Evolutionary conservation across 1,140 invertebrate species (phyloP).

Genomic region (Lepidurus couesii): DNA sequence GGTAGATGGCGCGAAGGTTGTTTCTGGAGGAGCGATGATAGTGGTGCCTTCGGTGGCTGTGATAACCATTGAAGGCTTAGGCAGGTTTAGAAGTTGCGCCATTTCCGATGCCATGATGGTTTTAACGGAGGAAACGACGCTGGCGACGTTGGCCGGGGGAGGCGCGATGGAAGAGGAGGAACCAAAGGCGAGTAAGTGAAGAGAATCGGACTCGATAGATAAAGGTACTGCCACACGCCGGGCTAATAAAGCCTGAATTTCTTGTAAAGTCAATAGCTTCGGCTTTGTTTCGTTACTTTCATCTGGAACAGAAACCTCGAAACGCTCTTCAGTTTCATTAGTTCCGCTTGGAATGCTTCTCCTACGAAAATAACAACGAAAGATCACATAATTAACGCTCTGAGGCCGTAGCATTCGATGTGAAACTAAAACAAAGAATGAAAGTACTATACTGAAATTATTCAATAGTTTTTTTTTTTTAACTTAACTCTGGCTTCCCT

Average conservation of each 20-base stretch:
- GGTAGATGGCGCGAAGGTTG: neutral
- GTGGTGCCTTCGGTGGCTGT: neutral
- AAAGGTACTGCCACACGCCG: slow-evolving; percentile 14
- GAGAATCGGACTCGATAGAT: neutral
- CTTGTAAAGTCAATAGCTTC: slow-evolving; percentile 31
- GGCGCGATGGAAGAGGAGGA: neutral
- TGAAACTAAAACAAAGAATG: too few species aligned
- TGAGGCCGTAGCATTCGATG: too few species aligned
- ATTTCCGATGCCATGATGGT: slow-evolving; percentile 32
- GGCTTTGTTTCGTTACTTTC: neutral
- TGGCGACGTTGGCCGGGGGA: slow-evolving; percentile 5
- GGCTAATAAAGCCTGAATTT: slow-evolving; percentile 30
- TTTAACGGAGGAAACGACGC: slow-evolving; percentile 29
- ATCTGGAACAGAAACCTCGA: slow-evolving; percentile 29
- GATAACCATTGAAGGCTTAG: neutral
- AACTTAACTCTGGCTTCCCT: too few species aligned
- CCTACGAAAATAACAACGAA: neutral
- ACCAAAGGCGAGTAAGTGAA: neutral
- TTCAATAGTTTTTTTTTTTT: too few species aligned
- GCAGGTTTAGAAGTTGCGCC: slow-evolving; percentile 3
- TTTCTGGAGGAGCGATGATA: neutral
- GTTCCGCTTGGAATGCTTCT: neutral
- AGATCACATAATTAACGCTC: neutral
- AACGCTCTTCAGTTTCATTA: slow-evolving; percentile 8
- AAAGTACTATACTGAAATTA: too few species aligned